Evolutionary conservation across 1,140 invertebrate genomes (phyloP).

Genomic region (Diuraphis noxia): DNA sequence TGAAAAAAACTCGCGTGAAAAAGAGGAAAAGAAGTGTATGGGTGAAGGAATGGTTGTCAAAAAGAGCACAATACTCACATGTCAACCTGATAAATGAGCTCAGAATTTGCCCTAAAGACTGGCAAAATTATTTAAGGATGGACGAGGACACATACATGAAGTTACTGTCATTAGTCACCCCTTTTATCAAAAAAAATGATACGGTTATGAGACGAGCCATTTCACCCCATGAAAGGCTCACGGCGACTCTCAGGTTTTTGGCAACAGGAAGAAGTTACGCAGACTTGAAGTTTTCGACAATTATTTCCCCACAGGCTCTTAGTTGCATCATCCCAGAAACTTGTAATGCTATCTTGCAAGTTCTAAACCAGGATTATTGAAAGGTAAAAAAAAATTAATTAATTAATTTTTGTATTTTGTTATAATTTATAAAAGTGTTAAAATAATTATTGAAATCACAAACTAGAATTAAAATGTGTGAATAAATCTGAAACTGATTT

Average conservation of each 20-base stretch:
- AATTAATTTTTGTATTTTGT: too few relatives aligned
- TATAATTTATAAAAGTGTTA: too few relatives aligned
- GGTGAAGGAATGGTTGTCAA: not conserved
- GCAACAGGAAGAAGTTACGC: slow-evolving; percentile 59
- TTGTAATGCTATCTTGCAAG: slow-evolving; percentile 56
- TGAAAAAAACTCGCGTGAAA: not conserved
- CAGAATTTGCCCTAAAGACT: slow-evolving; percentile 52
- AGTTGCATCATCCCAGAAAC: slow-evolving; percentile 57
- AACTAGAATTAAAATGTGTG: too few relatives aligned
- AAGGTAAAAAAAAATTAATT: slow-evolving; percentile 33
- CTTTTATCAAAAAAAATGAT: slow-evolving; percentile 59
- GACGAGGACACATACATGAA: slow-evolving; percentile 56
- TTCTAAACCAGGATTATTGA: slow-evolving; percentile 19
- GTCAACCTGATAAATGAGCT: not conserved
- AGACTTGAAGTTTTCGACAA: slow-evolving; percentile 59
- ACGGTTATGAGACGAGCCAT: slow-evolving; percentile 60
- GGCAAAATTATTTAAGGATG: slow-evolving; percentile 58
- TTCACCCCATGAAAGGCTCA: slow-evolving; percentile 59
- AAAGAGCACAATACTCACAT: slow-evolving; percentile 7
- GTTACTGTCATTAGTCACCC: slow-evolving; percentile 57
- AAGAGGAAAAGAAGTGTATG: not conserved
- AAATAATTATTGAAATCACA: too few relatives aligned
- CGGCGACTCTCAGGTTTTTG: slow-evolving; percentile 59
- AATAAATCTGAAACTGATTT: too few relatives aligned
- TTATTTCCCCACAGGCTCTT: slow-evolving; percentile 57